phyloP scores from a whole-genome alignment of 37 sponge, comb jelly and placozoan genomes.

The Aplysina aerophoba region DNA sequence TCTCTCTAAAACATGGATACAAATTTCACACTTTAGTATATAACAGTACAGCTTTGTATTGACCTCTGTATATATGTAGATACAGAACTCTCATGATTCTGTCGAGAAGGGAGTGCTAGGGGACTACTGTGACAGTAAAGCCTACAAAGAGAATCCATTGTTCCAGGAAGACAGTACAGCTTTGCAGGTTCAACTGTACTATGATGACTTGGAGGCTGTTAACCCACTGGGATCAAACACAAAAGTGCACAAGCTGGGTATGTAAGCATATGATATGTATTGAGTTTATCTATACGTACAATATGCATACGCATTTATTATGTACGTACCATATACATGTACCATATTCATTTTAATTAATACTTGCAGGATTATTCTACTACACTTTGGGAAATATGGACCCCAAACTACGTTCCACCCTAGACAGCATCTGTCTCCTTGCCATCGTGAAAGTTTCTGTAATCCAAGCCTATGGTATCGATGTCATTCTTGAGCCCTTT shows the following conservation, averaged over 20 bases:
- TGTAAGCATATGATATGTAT: not conserved
- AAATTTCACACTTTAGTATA: no score
- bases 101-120: not conserved
- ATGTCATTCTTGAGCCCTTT: slow-evolving; percentile 35
- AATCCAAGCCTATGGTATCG: slow-evolving; percentile 43
- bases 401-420: slow-evolving; percentile 42
- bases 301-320: no score
- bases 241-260: slow-evolving; percentile 28
- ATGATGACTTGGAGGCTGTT: slow-evolving; percentile 12
- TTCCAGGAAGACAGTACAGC: not conserved
- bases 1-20: no score
- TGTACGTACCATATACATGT: not conserved
- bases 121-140: slow-evolving; percentile 24
- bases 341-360: not conserved
- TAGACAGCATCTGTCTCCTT: slow-evolving; percentile 36
- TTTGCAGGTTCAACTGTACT: not conserved
- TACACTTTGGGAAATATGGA: slow-evolving; percentile 52
- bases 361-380: slow-evolving; percentile 48
- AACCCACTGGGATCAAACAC: slow-evolving; percentile 17
- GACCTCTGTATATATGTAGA: not conserved
- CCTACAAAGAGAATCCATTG: not conserved
- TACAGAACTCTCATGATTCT: not conserved
- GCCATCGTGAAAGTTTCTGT: slow-evolving; percentile 18
- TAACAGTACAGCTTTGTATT: no score
- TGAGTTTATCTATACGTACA: no score